Evolutionary conservation across 1,140 invertebrate species (phyloP).

Genomic region (Leptinotarsa lineolata): DNA sequence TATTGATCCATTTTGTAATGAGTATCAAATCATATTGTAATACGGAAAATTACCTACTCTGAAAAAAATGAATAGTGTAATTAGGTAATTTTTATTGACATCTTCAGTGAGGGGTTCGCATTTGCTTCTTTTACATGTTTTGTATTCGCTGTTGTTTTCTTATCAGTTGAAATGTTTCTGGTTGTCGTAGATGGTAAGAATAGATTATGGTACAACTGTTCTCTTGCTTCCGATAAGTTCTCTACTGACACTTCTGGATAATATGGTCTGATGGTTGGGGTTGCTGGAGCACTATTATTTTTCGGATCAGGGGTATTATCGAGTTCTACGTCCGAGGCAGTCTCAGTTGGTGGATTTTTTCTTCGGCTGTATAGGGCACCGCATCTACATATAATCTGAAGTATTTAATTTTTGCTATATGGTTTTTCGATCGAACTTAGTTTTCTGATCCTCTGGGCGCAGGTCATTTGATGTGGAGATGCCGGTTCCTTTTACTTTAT

Average conservation of each 20-base stretch:
- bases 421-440: too few relatives aligned
- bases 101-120: background rate
- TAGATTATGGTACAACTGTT: background rate
- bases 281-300: background rate
- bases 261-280: background rate
- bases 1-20: background rate
- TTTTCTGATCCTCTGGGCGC: too few relatives aligned
- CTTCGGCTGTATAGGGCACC: conserved; percentile 1
- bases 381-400: too few relatives aligned
- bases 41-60: background rate
- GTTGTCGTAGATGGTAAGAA: background rate
- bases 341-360: conserved; percentile 4
- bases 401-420: too few relatives aligned
- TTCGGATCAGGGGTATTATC: background rate
- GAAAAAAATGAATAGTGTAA: background rate
- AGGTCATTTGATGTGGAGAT: too few relatives aligned
- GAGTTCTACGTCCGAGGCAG: background rate
- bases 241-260: background rate
- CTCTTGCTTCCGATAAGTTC: background rate
- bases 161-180: background rate
- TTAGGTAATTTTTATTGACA: background rate
- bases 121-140: background rate
- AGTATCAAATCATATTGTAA: background rate
- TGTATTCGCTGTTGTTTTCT: background rate
- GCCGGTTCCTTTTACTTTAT: too few relatives aligned